phyloP scores from a whole-genome alignment of 2,113 vertebrate genomes.

The Ifrita kowaldi region DNA sequence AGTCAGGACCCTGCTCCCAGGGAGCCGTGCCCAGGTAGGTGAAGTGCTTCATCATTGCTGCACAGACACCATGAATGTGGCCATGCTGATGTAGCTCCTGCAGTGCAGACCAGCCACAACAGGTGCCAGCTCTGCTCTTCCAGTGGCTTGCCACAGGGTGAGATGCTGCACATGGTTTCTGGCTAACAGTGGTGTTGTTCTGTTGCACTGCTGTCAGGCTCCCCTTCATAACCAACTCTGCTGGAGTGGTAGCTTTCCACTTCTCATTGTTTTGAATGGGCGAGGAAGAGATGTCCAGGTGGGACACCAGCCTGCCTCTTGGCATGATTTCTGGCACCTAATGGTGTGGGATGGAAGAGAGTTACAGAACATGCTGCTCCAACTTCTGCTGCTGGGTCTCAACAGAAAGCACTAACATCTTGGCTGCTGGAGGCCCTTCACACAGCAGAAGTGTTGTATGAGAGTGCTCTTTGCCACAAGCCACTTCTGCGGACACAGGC shows the following conservation, averaged over 20 bases:
- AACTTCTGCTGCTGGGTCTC: not conserved
- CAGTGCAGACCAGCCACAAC: not conserved
- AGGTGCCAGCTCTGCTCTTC: not conserved
- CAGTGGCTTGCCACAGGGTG: not conserved
- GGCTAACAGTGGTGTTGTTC: not conserved
- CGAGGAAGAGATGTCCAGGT: not conserved
- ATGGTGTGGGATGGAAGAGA: not conserved
- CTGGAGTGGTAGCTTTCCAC: not conserved
- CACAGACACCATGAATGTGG: too few relatives aligned
- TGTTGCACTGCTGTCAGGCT: not conserved
- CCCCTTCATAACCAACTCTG: not conserved
- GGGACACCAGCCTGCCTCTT: not conserved
- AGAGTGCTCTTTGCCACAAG: not conserved
- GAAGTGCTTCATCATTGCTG: not conserved
- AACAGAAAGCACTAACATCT: not conserved
- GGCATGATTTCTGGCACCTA: not conserved
- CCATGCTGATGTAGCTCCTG: not conserved
- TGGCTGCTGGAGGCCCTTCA: not conserved
- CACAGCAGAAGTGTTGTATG: not conserved
- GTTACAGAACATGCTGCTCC: not conserved
- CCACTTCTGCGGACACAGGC: not conserved
- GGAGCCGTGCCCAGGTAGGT: fast-evolving
- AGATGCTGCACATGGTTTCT: not conserved
- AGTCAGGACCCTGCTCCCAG: not conserved
- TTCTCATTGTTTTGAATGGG: not conserved